Base-by-base conservation (phyloP, 2,797 vertebrate species). In the Scleropages formosus region DNA sequence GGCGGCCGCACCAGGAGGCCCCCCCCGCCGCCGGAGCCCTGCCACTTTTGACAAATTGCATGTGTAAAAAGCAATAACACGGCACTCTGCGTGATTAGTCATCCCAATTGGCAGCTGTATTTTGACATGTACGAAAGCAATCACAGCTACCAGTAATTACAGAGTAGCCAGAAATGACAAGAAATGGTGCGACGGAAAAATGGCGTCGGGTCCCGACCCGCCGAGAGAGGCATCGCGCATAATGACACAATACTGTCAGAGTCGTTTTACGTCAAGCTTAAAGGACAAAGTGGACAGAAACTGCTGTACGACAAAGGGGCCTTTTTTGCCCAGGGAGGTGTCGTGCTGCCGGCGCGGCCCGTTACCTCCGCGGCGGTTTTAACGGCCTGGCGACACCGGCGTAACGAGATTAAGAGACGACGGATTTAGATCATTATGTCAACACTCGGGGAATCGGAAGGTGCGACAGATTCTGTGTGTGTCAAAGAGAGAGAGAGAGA, bases 51-150 rank as follows among this genome's bases (percentile, higher is more conserved):
- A 90, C 91, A 91, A 87, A 91, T 92, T 86, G 90, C 84, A 90
- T 62, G 76, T 77, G 87, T 80, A 85, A 87, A 86, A 88, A 82
- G 82, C 85, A 84, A 49, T 79, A 78, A 86, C 84, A 82, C 47
- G 81, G 81, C 85, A 83, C 87, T 91, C 85, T 84, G 79, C 69
- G 80, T 89, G 87, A 88, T 88, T 91, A 93, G 86, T 89, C 89
- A 90, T 87, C 87, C 85, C 78, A 83, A 83, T 83, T 74, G 78
- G 82, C 90, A 91, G 92, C 92, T 90, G 92, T 87, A 89, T 87
- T 90, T 88, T 90, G 90, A 93, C 91, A 91, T 80, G 79, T 78
- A 78, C 77, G 85, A 88, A 87, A 82, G 86, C 85, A 89, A 86
- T 85, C 80, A 83, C 80, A 77, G 82, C 84, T 79, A 86, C 83